Base-by-base conservation (phyloP, 2,113 vertebrate species). In the Callaeas wilsoni region DNA sequence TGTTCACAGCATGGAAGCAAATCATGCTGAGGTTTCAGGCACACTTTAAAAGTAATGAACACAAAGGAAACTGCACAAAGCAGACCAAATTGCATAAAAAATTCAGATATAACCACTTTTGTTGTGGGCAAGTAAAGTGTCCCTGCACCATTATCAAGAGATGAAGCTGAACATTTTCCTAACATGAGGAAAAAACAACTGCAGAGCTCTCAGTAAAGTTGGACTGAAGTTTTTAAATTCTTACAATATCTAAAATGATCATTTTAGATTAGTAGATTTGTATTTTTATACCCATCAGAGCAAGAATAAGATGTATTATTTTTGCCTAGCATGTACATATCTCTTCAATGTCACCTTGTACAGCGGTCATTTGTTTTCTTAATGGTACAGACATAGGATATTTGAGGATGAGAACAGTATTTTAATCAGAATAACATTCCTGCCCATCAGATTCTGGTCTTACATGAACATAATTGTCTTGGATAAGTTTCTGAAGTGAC, bases 91-190 rank as follows among this genome's bases (percentile, higher is more conserved):
- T 86, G 16, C 7, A n/a, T 22, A 37, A n/a, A 50, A 37, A 78
- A 56, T 44, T 52, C 39, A 75, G n/a, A 18, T 20, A n/a, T 19
- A n/a, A 6, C 7, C n/a, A 3, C 39, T 77, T 64, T 33, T 85
- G 8, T 42, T 78, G 17, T n/a, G 35, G 41, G 13, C 27, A 65
- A 39, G 16, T 17, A 16, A 59, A 82, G 10, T 9, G 23, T 25
- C 12, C 4, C 60, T 11, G 7, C 44, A 26, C 13, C 0, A 0
- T 16, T 60, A 47, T 82, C 32, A 17, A 57, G 10, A 47, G 6
- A 37, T 12, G 13, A 77, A 73, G 56, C 12, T 15, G 47, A 87
- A 26, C 4, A 12, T 18, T 69, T 53, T 80, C 13, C n/a, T 84
- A 33, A 8, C 3, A 16, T 46, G 68, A n/a, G 12, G 9, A 7